Evolutionary conservation across 1,140 invertebrate genomes (phyloP).

Genomic region (Drosophila varians): DNA sequence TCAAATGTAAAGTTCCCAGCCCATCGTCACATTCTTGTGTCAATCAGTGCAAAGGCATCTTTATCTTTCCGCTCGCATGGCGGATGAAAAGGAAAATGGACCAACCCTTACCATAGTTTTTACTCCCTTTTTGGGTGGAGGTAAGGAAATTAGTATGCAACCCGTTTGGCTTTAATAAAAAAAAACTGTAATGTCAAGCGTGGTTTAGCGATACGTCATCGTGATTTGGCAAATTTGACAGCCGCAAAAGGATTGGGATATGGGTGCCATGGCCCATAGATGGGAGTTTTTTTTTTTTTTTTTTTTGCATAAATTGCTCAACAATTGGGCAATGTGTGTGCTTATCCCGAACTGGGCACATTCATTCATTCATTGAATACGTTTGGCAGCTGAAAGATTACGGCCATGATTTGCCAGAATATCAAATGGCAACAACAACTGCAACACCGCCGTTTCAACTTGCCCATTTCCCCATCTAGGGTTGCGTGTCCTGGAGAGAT

Average conservation of each 20-base stretch:
- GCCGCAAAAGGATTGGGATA: constrained; percentile 35
- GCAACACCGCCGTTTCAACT: no score
- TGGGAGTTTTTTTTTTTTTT: background rate
- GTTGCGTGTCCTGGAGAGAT: constrained; percentile 69
- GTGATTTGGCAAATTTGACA: constrained; percentile 80
- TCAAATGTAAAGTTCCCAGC: no score
- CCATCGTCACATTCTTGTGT: constrained; percentile 11
- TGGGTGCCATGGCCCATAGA: background rate
- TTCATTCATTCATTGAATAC: constrained; percentile 34
- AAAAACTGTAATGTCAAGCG: constrained; percentile 67
- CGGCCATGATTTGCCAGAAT: constrained; percentile 63
- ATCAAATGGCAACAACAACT: constrained; percentile 35
- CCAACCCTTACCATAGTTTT: constrained; percentile 6
- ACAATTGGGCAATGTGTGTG: constrained; percentile 57
- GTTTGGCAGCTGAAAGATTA: constrained; percentile 70
- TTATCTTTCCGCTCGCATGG: constrained; percentile 33
- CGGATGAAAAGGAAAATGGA: constrained; percentile 18
- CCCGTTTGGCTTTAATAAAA: constrained; percentile 45
- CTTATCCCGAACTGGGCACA: constrained; percentile 24
- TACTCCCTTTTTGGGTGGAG: background rate
- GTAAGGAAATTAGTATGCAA: constrained; percentile 60
- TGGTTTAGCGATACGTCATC: constrained; percentile 76
- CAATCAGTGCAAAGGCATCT: constrained; percentile 34
- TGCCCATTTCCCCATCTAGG: constrained; percentile 3
- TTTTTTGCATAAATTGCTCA: constrained; percentile 72